phyloP scores from a whole-genome alignment of 2,797 vertebrate species.

The Intellagama lesueurii region DNA sequence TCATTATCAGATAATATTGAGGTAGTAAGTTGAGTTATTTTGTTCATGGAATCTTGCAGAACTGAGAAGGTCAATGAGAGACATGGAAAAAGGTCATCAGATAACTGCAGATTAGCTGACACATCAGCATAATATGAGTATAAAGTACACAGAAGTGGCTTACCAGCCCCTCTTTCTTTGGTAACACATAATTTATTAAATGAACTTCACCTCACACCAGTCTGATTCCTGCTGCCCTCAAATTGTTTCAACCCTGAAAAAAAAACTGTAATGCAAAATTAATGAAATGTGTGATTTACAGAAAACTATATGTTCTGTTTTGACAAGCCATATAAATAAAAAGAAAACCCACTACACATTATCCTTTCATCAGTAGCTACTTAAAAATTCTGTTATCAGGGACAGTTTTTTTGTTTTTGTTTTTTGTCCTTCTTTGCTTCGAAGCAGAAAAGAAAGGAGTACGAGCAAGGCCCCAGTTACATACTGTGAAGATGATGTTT shows the following conservation, averaged over 20 bases:
- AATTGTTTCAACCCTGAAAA: not conserved
- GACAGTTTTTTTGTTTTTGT: conserved; percentile 8
- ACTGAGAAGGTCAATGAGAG: no score
- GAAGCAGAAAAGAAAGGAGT: conserved; percentile 44
- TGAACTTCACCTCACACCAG: no score
- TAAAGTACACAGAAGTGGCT: no score
- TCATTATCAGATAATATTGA: no score
- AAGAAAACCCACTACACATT: conserved; percentile 41
- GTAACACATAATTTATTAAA: not conserved
- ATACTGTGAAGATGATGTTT: conserved; percentile 42
- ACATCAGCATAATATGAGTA: no score
- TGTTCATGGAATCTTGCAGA: no score
- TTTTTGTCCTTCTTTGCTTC: conserved; percentile 32
- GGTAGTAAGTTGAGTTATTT: no score
- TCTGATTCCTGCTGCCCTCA: not conserved
- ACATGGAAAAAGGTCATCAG: no score
- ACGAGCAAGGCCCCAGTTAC: conserved; percentile 21
- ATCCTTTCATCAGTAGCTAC: conserved; percentile 24
- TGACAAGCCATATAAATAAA: conserved; percentile 49
- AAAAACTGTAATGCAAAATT: conserved; percentile 40
- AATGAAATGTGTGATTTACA: conserved; percentile 31
- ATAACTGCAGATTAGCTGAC: no score
- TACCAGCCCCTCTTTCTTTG: no score
- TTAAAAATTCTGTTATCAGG: conserved; percentile 20
- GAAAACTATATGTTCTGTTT: rapidly evolving